Evolutionary conservation across 2,113 vertebrate species (phyloP).

Genomic region (Aspiorhynchus laticeps): DNA sequence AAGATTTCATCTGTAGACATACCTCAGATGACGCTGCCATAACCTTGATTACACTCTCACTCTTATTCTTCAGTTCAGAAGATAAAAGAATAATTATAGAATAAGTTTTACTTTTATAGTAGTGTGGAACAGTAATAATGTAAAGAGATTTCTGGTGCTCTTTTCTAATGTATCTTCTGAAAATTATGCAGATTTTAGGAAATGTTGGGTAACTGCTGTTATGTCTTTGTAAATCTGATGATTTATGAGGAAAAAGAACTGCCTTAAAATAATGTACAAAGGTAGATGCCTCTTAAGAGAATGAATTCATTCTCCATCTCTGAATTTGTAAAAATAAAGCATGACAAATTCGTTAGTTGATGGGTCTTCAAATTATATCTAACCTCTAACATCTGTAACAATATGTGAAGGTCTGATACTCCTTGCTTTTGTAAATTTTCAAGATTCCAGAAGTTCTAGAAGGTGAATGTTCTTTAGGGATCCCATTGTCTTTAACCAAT

Average conservation of each 20-base stretch:
- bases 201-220: neutral
- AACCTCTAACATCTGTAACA: neutral
- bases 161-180: constrained; percentile 18
- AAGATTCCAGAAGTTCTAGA: no score
- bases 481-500: no score
- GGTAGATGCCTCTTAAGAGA: neutral
- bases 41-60: neutral
- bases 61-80: neutral
- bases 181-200: neutral
- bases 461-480: no score
- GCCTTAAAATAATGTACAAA: neutral
- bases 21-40: neutral
- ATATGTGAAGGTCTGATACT: no score
- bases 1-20: constrained; percentile 80
- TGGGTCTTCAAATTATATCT: neutral
- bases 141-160: constrained; percentile 4
- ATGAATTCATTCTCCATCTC: neutral
- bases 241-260: neutral
- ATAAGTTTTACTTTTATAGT: neutral
- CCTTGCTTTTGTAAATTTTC: no score
- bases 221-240: neutral
- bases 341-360: neutral
- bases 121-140: neutral
- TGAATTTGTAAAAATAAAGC: neutral
- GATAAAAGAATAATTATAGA: neutral